A percentile compares a stretch with the other conserved stretches of the same genome.
phyloP scores from a whole-genome alignment of 2,888 invertebrate genomes.

The Tetanocera ferruginea region DNA sequence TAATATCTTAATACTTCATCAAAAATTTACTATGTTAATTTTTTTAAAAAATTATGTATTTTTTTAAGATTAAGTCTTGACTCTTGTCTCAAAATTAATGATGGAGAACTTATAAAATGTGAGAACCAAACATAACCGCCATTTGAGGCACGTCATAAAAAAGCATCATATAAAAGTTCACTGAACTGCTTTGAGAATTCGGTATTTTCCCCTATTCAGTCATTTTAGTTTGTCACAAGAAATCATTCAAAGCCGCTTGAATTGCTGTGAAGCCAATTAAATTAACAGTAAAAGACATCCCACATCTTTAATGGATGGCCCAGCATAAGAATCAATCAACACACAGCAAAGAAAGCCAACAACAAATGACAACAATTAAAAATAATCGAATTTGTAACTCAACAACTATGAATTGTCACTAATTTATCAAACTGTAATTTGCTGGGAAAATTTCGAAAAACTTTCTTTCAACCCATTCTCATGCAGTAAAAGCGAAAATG shows the following conservation, averaged over 20 bases:
- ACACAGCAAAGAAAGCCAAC: neutral
- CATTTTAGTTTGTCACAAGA: neutral
- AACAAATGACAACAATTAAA: conserved; percentile 19
- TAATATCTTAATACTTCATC: no score
- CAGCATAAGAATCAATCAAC: neutral
- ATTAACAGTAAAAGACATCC: conserved; percentile 9
- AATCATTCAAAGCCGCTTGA: neutral
- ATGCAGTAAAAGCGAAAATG: neutral
- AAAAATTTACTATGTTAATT: no score
- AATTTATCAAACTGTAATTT: neutral
- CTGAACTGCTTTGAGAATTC: neutral
- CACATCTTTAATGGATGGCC: neutral
- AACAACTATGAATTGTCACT: neutral
- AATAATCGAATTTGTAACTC: conserved; percentile 3
- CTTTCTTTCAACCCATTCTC: neutral
- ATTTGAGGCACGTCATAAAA: no score
- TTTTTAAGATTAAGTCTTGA: no score
- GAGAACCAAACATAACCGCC: neutral
- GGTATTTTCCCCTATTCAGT: neutral
- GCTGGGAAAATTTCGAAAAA: neutral
- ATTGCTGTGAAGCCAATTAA: conserved; percentile 4
- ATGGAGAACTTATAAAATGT: neutral
- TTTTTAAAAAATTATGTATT: no score
- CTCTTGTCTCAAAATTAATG: neutral
- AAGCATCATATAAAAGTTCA: neutral